Evolutionary conservation across 2,888 invertebrate species (phyloP).

Genomic region (Agrenia bidenticulata): DNA sequence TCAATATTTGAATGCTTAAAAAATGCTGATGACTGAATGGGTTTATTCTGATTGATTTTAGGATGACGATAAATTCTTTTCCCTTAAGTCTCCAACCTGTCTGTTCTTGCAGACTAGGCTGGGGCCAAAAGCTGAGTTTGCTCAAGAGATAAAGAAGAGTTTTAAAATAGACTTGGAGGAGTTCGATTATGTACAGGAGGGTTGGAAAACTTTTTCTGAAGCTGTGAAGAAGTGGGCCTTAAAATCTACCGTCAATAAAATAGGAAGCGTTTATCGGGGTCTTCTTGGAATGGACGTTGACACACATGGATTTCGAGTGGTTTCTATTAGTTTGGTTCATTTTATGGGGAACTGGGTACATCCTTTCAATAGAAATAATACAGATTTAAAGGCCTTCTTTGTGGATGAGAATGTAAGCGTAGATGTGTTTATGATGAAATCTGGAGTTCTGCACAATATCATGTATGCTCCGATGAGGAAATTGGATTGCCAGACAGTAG

Average conservation of each 20-base stretch:
- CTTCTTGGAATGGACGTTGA: conserved; percentile 14
- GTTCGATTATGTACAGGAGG: conserved; percentile 6
- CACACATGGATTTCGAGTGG: conserved; percentile 11
- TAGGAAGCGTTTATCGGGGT: conserved; percentile 19
- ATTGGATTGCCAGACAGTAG: conserved; percentile 19
- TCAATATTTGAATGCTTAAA: too few relatives aligned
- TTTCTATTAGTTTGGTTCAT: conserved; percentile 24
- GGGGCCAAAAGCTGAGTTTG: too few relatives aligned
- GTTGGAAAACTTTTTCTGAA: conserved; percentile 1
- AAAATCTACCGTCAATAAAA: conserved; percentile 1
- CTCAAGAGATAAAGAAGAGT: too few relatives aligned
- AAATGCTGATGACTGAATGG: too few relatives aligned
- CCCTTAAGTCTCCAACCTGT: too few relatives aligned
- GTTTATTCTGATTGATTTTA: too few relatives aligned
- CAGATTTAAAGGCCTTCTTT: conserved; percentile 18
- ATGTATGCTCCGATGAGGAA: conserved; percentile 26
- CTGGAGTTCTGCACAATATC: conserved; percentile 22
- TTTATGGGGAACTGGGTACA: conserved; percentile 31
- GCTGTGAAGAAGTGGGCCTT: conserved; percentile 26
- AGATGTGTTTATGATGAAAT: conserved; percentile 27
- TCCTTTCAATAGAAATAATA: conserved; percentile 26
- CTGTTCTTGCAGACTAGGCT: too few relatives aligned
- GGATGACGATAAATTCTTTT: too few relatives aligned
- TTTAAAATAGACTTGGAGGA: conserved; percentile 15
- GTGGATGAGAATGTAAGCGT: conserved; percentile 14